These are phyloP conservation scores for Callyntrura guangdongensis DNA, from an alignment of 2,888 invertebrate genomes.

Conservation along the genomic window DNA sequence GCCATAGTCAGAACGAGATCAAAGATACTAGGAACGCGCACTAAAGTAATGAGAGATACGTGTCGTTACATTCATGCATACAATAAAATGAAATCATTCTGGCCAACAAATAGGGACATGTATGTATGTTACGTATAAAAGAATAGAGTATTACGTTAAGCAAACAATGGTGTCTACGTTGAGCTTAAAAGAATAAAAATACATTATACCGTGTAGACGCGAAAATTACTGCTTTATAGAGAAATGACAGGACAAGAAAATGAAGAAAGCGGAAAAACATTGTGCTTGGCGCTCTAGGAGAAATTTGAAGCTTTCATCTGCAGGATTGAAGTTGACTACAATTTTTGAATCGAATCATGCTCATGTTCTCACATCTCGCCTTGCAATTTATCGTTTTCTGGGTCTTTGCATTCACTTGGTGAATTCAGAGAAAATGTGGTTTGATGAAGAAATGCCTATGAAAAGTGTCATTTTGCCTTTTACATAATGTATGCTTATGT, in stretches of 20 bases:
- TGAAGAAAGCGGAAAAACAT: slow-evolving; percentile 14
- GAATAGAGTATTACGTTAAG: neutral
- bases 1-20: slow-evolving; percentile 8
- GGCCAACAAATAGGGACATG: neutral
- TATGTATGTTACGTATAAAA: neutral
- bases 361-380: neutral
- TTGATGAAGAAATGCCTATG: no score
- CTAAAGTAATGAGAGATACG: neutral
- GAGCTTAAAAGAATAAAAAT: no score
- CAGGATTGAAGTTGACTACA: slow-evolving; percentile 22
- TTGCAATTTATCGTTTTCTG: neutral
- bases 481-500: no score
- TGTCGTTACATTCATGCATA: no score
- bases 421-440: neutral
- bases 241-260: neutral
- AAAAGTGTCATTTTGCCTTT: no score
- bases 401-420: neutral
- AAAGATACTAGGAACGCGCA: neutral
- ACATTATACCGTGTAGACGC: no score
- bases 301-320: slow-evolving; percentile 24
- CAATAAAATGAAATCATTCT: no score
- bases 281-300: no score
- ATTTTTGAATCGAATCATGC: slow-evolving; percentile 28
- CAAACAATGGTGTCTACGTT: neutral
- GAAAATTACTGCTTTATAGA: neutral